These are phyloP conservation scores for Meteorus sp. DNA, from an alignment of 1,140 invertebrate species.

Conservation along the genomic window DNA sequence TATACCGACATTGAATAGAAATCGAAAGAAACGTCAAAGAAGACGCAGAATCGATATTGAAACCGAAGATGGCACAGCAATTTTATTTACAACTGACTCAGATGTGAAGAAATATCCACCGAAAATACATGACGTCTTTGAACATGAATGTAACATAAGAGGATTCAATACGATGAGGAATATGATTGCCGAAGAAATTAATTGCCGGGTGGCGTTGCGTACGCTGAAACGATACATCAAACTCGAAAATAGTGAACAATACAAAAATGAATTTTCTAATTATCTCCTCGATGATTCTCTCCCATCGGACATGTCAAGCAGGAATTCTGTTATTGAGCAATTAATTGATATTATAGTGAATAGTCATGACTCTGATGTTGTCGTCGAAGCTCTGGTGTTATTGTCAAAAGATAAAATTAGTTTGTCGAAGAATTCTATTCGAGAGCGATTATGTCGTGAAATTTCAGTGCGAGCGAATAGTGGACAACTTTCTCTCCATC, in stretches of 20 bases:
- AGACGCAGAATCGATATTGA: slow-evolving; percentile 36
- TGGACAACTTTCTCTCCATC: slow-evolving; percentile 63
- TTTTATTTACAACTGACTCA: slow-evolving; percentile 38
- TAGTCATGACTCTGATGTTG: slow-evolving; percentile 46
- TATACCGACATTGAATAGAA: neutral
- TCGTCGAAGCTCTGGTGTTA: slow-evolving; percentile 55
- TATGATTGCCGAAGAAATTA: slow-evolving; percentile 58
- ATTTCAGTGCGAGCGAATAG: slow-evolving; percentile 64
- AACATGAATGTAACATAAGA: slow-evolving; percentile 38
- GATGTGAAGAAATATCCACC: slow-evolving; percentile 46
- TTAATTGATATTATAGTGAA: slow-evolving; percentile 51
- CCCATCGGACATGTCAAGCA: slow-evolving; percentile 18
- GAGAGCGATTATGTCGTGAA: slow-evolving; percentile 65
- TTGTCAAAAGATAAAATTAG: slow-evolving; percentile 51
- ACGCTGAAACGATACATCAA: slow-evolving; percentile 60
- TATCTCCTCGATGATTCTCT: neutral
- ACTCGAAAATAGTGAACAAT: slow-evolving; percentile 55
- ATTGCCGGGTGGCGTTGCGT: slow-evolving; percentile 57
- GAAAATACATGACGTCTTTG: slow-evolving; percentile 49
- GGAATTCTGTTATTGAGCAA: slow-evolving; percentile 52
- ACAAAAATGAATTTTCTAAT: neutral
- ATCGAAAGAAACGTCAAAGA: neutral
- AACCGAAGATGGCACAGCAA: slow-evolving; percentile 40
- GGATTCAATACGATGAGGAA: slow-evolving; percentile 51
- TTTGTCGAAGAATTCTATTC: slow-evolving; percentile 55